These are phyloP conservation scores for Formica aserva DNA, from an alignment of 2,888 invertebrate species.

Conservation along the genomic window DNA sequence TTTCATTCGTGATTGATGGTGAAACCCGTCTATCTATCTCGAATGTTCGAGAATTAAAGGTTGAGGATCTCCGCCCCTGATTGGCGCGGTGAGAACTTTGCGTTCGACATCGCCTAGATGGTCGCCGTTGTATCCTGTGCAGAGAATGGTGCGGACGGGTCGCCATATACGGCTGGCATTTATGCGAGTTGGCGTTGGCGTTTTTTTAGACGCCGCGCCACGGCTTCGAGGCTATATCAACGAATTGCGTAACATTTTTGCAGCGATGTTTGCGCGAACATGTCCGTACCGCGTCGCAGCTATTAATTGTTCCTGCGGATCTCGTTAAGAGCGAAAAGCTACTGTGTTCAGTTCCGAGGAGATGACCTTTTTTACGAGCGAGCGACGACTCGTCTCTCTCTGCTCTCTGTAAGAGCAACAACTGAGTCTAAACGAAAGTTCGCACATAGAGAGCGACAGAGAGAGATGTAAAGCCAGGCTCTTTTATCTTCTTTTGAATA, in stretches of 20 bases:
- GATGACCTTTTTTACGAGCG: slow-evolving; percentile 10
- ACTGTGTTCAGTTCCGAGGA: slow-evolving; percentile 18
- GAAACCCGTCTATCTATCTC: not conserved
- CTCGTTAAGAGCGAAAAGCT: slow-evolving; percentile 18
- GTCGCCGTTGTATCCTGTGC: slow-evolving; percentile 39
- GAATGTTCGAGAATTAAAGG: slow-evolving; percentile 9
- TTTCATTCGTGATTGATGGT: not conserved
- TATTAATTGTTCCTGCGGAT: slow-evolving; percentile 14
- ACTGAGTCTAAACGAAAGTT: slow-evolving; percentile 5
- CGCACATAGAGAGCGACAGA: not conserved
- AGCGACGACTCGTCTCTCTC: not conserved
- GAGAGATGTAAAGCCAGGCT: not conserved
- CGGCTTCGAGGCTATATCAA: slow-evolving; percentile 53
- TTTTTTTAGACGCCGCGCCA: slow-evolving; percentile 54
- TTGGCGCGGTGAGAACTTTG: slow-evolving; percentile 46
- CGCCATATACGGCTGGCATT: slow-evolving; percentile 70
- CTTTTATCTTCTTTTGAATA: not conserved
- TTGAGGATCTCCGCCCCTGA: slow-evolving; percentile 11
- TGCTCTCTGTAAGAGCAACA: not conserved
- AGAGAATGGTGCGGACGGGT: slow-evolving; percentile 56
- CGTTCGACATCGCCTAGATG: slow-evolving; percentile 55
- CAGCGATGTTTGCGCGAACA: slow-evolving; percentile 27
- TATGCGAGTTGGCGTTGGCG: slow-evolving; percentile 60
- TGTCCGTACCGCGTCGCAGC: not conserved
- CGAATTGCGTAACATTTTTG: slow-evolving; percentile 68